A percentile compares a stretch with the other conserved stretches of the same genome.
These are phyloP conservation scores for Torymus auratus DNA, from an alignment of 2,888 invertebrate genomes.

Conservation along the genomic window DNA sequence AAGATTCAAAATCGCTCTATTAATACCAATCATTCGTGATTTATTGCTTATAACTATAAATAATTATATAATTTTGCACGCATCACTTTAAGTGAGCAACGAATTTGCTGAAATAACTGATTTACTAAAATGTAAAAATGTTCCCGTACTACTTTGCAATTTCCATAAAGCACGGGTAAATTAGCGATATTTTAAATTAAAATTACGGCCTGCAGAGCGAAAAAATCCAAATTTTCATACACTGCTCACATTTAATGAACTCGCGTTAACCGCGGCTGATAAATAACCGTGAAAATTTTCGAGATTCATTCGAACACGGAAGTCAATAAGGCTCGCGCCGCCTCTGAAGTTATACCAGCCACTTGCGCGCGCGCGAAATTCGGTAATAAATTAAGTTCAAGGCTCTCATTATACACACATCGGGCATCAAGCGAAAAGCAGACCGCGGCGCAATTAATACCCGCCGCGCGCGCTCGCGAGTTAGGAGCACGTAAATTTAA, in stretches of 20 bases:
- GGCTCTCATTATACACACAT: slow-evolving; percentile 44
- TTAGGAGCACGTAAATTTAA: slow-evolving; percentile 16
- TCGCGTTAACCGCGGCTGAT: slow-evolving; percentile 11
- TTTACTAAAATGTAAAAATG: no score
- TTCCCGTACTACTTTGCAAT: no score
- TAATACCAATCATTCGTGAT: no score
- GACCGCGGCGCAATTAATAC: slow-evolving; percentile 19
- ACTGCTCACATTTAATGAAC: slow-evolving; percentile 12
- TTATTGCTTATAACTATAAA: no score
- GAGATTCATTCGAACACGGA: slow-evolving; percentile 28
- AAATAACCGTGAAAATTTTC: slow-evolving; percentile 31
- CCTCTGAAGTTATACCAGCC: not conserved
- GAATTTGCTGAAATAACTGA: no score
- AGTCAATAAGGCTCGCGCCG: slow-evolving; percentile 24
- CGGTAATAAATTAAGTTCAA: slow-evolving; percentile 57
- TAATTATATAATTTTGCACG: no score
- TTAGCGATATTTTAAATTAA: no score
- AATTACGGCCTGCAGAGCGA: no score
- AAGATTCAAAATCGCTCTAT: no score
- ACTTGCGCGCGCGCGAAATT: slow-evolving; percentile 22
- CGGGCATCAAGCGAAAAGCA: not conserved
- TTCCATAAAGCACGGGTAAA: no score
- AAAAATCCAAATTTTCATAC: slow-evolving; percentile 11
- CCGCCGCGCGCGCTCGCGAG: slow-evolving; percentile 5
- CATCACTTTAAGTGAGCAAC: no score